phyloP scores from a whole-genome alignment of 2,888 invertebrate species.

The Drosophila differens region DNA sequence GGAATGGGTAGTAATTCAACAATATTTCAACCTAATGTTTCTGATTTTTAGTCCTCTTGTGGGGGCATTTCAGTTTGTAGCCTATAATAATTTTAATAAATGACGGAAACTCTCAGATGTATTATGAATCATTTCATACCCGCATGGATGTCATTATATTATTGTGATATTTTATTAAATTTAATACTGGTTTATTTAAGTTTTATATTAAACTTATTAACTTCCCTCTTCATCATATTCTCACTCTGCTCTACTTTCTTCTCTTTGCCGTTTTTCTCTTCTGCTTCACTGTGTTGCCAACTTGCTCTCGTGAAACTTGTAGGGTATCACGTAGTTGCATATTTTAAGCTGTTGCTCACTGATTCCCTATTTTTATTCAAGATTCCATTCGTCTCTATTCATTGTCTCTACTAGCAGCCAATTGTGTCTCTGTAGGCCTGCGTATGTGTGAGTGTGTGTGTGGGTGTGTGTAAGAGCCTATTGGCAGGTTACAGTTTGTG shows the following conservation, averaged over 20 bases:
- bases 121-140: neutral
- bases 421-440: neutral
- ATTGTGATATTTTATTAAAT: neutral
- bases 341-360: neutral
- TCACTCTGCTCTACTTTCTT: neutral
- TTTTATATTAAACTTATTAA: neutral
- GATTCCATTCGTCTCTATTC: conserved; percentile 7
- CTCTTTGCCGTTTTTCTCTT: neutral
- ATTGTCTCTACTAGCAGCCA: conserved; percentile 12
- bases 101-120: neutral
- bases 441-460: neutral
- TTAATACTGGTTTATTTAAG: neutral
- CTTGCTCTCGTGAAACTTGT: neutral
- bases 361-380: conserved; percentile 1
- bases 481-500: conserved; percentile 38
- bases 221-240: neutral
- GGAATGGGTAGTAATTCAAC: conserved; percentile 20
- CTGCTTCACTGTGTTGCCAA: neutral
- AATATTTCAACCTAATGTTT: conserved; percentile 36
- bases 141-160: neutral
- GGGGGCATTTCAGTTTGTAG: neutral
- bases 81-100: neutral
- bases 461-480: neutral
- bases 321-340: conserved; percentile 5
- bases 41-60: conserved; percentile 22